A percentile compares a stretch with the other conserved stretches of the same genome.
Evolutionary conservation across 2,888 invertebrate genomes (phyloP).

Genomic region (Fragum fragum): DNA sequence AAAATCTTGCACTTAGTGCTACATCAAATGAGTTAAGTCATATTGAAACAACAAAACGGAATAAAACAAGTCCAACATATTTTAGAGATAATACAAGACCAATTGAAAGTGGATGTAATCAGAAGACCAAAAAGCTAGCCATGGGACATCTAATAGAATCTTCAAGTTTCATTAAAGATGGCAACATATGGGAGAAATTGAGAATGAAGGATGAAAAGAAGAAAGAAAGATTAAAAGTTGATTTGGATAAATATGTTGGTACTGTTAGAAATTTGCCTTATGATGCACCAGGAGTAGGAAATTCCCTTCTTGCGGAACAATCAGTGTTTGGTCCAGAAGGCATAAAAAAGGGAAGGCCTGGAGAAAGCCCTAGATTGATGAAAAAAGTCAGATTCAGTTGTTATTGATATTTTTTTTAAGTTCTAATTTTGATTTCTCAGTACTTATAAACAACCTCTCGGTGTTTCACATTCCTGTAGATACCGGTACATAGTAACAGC

Average conservation of each 20-base stretch:
- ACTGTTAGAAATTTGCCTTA: background rate
- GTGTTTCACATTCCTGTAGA: too few relatives aligned
- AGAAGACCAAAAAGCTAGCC: background rate
- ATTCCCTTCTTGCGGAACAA: background rate
- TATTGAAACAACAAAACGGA: background rate
- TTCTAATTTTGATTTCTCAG: too few relatives aligned
- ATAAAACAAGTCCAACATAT: background rate
- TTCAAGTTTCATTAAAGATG: background rate
- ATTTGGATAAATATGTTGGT: background rate
- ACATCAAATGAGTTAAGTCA: background rate
- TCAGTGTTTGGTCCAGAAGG: background rate
- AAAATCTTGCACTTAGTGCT: too few relatives aligned
- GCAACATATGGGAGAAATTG: background rate
- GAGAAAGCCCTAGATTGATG: background rate
- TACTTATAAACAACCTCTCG: too few relatives aligned
- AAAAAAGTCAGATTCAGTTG: constrained; percentile 20
- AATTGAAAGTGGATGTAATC: background rate
- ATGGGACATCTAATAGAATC: constrained; percentile 13
- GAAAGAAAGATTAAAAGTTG: background rate
- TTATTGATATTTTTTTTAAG: background rate
- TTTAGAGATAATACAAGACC: background rate
- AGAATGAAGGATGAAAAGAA: background rate
- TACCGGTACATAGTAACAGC: too few relatives aligned
- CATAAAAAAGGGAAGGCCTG: constrained; percentile 9
- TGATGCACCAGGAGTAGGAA: background rate